Evolutionary conservation across 2,113 vertebrate species (phyloP), one percentile per base, ranked within the genome.

Genomic region (Lepus timidus): DNA sequence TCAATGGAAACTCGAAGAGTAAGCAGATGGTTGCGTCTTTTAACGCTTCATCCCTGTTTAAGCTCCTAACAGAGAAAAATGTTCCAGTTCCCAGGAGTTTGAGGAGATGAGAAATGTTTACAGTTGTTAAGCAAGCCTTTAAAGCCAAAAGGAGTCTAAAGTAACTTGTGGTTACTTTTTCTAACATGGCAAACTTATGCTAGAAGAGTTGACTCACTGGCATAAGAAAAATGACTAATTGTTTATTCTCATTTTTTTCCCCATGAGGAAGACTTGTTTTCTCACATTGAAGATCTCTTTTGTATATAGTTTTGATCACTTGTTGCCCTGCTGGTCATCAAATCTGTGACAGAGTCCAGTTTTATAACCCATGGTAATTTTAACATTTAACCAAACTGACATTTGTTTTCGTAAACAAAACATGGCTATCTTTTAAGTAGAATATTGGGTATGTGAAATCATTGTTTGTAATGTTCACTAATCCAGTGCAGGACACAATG

Each of bases 51-150:
- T 13, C 39, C 52, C 33, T 58, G 25, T 68, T 75, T 80, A 79
- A 67, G 9, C 55, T 92, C 39, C 19, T 73, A 64, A 82, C 25
- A 71, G 62, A 79, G 68, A 83, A 58, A n/a, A 71, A 1, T 80
- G 44, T 70, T 82, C 88, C 25, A 49, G 61, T 82, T 91, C 83
- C 85, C 36, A 80, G 8, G 29, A 81, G 11, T 75, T 78, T 82
- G 29, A 79, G 70, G 80, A 49, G 39, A 61, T 85, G 51, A 92
- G 36, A 83, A 62, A 70, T 75, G 83, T 81, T 80, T 84, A 83
- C 17, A 80, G 31, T n/a, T 85, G 17, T 64, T 90, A 83, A 84
- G 16, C 67, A 94, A 58, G 33, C 80, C 86, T 71, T 94, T 84
- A 58, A 84, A 44, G 31, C 39, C 44, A 62, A 65, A 80, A 88